Base-by-base conservation (phyloP, 2,797 vertebrate species). In the Chloroceryle amazona region DNA sequence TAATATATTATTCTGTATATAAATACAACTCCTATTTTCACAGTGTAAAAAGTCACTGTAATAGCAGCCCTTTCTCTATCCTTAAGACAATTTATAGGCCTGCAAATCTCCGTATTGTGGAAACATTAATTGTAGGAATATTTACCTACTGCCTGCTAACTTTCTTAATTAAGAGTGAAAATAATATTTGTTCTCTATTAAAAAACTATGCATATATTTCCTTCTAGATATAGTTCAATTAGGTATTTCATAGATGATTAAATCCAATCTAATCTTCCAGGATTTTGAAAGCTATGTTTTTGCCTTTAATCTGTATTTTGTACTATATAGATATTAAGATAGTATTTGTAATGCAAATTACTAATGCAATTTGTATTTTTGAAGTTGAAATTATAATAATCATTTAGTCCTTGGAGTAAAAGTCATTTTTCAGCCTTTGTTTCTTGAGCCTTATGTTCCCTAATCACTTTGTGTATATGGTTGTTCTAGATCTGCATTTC, bases 271-370 rank as follows among this genome's bases (percentile, higher is more conserved):
- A 90, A 93, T 93, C 72, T 96, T 79, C 83, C 54, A 71, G 15
- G 52, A 33, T 79, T 96, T 54, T 65, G 72, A 93, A 94, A 93
- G 60, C 58, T 94, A 33, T 37, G 18, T 31, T 89, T 96, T 94
- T 75, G 42, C 28, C 66, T 81, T 96, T 90, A 82, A 87, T 90
- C 63, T 90, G 17, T 92, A 80, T 94, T 95, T 93, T 88, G 44
- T 90, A 28, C 28, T 83, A 5, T 71, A 26, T 3, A 83, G 47
- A 91, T 80, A 95, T 73, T 95, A 90, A 84, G 51, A 89, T 76
- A 91, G 70, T 92, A 95, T 96, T 96, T 62, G 15, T 88, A 95
- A 94, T 79, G 78, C 87, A 95, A 93, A 96, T 94, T 62, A 42
- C 28, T 94, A 89, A 47, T 51, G 74, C 63, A 54, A 42, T 41